phyloP scores from a whole-genome alignment of 2,888 invertebrate species.

The Mesoligia furuncula region DNA sequence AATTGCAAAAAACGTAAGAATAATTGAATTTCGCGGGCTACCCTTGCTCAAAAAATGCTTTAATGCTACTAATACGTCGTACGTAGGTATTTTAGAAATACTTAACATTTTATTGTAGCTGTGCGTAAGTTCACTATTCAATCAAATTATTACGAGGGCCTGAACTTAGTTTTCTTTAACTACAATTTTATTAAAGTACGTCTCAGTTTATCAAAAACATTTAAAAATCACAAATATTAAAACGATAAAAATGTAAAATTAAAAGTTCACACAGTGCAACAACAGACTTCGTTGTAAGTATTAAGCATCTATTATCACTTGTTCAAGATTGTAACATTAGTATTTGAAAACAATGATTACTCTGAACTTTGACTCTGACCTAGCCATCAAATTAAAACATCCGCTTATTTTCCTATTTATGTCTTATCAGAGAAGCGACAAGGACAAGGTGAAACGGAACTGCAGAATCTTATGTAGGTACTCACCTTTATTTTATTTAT shows the following conservation, averaged over 20 bases:
- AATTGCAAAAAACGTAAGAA: no score
- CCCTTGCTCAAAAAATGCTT: not conserved
- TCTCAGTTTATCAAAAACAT: not conserved
- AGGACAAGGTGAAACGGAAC: not conserved
- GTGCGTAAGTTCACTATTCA: not conserved
- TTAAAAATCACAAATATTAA: not conserved
- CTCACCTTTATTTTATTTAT: constrained; percentile 34
- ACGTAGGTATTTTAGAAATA: not conserved
- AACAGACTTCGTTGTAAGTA: not conserved
- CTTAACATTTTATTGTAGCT: not conserved
- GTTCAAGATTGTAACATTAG: not conserved
- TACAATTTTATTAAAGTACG: not conserved
- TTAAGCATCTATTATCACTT: not conserved
- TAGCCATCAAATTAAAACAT: constrained; percentile 20
- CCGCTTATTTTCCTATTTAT: constrained; percentile 19
- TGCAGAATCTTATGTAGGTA: constrained; percentile 7
- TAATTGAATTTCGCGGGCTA: no score
- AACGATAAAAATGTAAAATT: not conserved
- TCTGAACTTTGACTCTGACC: constrained; percentile 20
- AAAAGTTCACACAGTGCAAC: not conserved
- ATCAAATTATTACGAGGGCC: not conserved
- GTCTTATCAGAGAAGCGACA: not conserved
- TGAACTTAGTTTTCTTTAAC: not conserved
- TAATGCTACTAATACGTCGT: no score
- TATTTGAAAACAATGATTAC: not conserved